Conservation (phyloP, 2,797 vertebrate species). For the Aldrovandia affinis region DNA sequence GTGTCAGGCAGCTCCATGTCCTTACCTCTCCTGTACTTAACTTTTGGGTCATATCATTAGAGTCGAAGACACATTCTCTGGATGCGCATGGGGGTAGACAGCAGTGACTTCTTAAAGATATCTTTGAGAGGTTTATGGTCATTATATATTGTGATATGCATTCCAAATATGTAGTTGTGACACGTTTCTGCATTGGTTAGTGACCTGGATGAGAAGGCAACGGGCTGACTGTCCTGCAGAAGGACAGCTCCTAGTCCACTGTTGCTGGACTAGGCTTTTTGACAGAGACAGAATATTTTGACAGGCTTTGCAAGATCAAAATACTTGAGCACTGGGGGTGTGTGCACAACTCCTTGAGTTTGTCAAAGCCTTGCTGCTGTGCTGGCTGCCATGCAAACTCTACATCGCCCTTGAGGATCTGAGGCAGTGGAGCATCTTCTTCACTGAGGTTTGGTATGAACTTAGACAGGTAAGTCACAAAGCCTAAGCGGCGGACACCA, state of each 20-base stretch:
- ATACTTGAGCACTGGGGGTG: conserved; percentile 14
- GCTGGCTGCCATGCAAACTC: conserved; percentile 34
- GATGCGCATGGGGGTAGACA: conserved; percentile 36
- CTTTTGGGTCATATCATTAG: not conserved
- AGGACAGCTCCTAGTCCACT: too few relatives aligned
- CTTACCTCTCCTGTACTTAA: conserved; percentile 29
- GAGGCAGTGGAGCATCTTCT: conserved; percentile 9
- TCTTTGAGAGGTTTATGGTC: conserved; percentile 38
- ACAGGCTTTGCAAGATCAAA: conserved; percentile 35
- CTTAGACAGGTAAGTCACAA: conserved; percentile 33
- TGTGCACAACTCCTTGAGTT: too few relatives aligned
- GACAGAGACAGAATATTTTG: conserved; percentile 35
- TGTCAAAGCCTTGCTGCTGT: conserved; percentile 29
- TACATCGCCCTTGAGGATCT: conserved; percentile 43
- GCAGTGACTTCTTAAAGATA: conserved; percentile 36
- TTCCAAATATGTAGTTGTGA: conserved; percentile 40
- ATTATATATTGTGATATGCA: too few relatives aligned
- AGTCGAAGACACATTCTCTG: conserved; percentile 8
- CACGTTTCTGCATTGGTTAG: conserved; percentile 32
- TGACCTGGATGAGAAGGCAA: too few relatives aligned
- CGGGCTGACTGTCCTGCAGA: too few relatives aligned
- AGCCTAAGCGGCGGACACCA: conserved; percentile 17
- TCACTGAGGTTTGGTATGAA: conserved; percentile 38
- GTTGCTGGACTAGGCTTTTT: conserved; percentile 34
- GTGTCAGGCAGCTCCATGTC: conserved; percentile 40